Evolutionary conservation across 2,113 vertebrate species (phyloP).

Genomic region (Heptranchias perlo): DNA sequence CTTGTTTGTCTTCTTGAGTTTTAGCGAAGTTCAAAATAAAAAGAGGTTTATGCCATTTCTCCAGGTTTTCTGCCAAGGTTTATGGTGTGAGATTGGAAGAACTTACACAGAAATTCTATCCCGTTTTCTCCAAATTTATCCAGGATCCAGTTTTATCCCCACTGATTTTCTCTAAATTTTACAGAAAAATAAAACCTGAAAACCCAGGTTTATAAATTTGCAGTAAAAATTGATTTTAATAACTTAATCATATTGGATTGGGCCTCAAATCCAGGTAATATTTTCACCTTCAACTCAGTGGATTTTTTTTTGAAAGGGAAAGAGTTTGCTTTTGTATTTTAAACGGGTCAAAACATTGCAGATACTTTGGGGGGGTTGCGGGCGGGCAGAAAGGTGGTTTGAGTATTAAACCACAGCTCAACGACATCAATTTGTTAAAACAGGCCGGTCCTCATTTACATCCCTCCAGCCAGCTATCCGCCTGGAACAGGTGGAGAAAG

Average conservation of each 20-base stretch:
- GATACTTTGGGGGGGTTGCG: not conserved
- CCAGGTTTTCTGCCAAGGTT: not conserved
- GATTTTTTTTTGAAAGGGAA: not conserved
- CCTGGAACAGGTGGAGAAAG: too few species aligned
- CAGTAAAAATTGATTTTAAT: not conserved
- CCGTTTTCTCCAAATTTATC: not conserved
- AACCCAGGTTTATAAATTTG: not conserved
- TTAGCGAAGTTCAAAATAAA: not conserved
- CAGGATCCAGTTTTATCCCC: constrained; percentile 7
- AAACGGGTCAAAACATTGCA: not conserved
- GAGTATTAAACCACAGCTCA: not conserved
- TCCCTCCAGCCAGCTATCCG: not conserved
- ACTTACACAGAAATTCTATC: not conserved
- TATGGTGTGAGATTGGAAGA: not conserved
- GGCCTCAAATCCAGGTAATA: not conserved
- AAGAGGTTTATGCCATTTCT: not conserved
- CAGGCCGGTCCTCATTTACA: not conserved
- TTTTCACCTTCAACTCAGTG: not conserved
- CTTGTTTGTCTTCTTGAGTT: not conserved
- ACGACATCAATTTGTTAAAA: not conserved
- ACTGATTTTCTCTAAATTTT: not conserved
- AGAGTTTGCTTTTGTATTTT: not conserved
- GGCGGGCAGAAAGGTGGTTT: not conserved
- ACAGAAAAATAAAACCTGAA: not conserved
- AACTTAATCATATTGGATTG: not conserved